phyloP scores from a whole-genome alignment of 2,888 invertebrate genomes.

The Seira ritae region DNA sequence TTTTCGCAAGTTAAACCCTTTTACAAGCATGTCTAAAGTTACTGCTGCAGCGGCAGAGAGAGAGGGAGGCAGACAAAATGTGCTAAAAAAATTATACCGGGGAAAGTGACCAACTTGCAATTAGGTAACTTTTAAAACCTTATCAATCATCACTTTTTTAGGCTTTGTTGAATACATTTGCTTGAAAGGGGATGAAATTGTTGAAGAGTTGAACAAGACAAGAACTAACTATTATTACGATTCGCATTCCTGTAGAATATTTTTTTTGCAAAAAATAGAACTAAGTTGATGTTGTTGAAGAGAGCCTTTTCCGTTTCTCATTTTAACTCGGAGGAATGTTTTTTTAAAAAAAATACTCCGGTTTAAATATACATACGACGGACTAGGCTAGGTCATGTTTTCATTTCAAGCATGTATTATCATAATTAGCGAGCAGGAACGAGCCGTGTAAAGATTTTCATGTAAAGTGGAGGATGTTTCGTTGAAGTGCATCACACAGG shows the following conservation, averaged over 20 bases:
- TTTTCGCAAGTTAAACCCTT: too few species aligned
- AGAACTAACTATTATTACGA: neutral
- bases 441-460: constrained; percentile 41
- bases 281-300: neutral
- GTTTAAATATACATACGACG: neutral
- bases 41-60: too few species aligned
- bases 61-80: neutral
- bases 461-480: neutral
- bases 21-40: too few species aligned
- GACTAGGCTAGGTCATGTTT: constrained; percentile 51
- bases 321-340: neutral
- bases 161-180: neutral
- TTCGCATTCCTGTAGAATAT: neutral
- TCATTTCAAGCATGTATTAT: constrained; percentile 34
- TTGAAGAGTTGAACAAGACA: constrained; percentile 8
- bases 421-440: constrained; percentile 50
- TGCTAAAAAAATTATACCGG: neutral
- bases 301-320: constrained; percentile 19
- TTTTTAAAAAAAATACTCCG: neutral
- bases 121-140: neutral
- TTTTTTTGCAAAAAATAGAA: constrained; percentile 8
- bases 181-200: neutral
- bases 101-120: constrained; percentile 18
- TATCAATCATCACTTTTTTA: constrained; percentile 5
- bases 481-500: constrained; percentile 14